These are phyloP conservation scores for Amphipoea lucens DNA, from an alignment of 2,888 invertebrate genomes.

Conservation along the genomic window DNA sequence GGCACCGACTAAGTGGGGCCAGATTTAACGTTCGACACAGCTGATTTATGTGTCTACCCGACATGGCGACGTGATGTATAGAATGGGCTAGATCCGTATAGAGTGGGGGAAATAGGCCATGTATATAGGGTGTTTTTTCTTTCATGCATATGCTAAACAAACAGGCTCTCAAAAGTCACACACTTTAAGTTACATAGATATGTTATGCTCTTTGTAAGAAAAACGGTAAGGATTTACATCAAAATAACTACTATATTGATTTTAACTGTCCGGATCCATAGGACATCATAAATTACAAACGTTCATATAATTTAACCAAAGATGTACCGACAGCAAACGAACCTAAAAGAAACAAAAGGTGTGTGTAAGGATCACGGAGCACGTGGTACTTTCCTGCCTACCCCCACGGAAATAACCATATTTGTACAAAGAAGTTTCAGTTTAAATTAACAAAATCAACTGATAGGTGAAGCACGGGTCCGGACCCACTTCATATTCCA, in stretches of 20 bases:
- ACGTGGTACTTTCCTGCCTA: too few species aligned
- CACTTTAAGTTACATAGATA: background rate
- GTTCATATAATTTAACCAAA: background rate
- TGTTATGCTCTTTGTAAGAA: background rate
- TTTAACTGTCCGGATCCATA: background rate
- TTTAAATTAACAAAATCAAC: too few species aligned
- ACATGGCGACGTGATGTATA: constrained; percentile 61
- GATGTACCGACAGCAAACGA: too few species aligned
- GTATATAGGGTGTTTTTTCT: background rate
- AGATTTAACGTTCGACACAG: constrained; percentile 80
- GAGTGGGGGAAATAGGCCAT: constrained; percentile 37
- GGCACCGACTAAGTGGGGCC: constrained; percentile 75
- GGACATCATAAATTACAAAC: background rate
- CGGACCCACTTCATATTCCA: too few species aligned
- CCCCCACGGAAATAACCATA: too few species aligned
- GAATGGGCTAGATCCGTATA: constrained; percentile 8
- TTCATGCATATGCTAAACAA: background rate
- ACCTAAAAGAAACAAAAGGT: too few species aligned
- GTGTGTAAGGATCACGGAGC: too few species aligned
- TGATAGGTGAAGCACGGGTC: too few species aligned
- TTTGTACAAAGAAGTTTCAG: too few species aligned
- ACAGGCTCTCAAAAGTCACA: background rate
- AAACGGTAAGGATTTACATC: background rate
- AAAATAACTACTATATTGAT: background rate
- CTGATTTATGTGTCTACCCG: constrained; percentile 81